Evolutionary conservation across 2,113 vertebrate genomes (phyloP).

Genomic region (Python bivittatus): DNA sequence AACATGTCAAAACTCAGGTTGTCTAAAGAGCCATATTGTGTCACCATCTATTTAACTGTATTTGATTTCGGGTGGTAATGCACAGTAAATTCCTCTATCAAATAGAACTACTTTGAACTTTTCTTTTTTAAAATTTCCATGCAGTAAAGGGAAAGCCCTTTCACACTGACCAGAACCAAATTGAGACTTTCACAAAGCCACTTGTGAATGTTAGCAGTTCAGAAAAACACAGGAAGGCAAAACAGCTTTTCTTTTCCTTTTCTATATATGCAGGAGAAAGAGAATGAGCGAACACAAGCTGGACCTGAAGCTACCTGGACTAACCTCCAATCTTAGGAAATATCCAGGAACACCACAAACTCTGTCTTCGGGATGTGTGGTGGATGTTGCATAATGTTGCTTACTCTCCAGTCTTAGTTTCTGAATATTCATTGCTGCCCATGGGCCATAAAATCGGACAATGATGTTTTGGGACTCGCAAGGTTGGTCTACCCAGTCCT

Average conservation of each 20-base stretch:
- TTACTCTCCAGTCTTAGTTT: neutral
- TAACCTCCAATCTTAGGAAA: neutral
- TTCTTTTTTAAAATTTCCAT: neutral
- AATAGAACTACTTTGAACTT: neutral
- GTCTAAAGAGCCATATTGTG: conserved; percentile 50
- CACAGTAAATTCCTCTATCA: neutral
- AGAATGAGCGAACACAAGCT: neutral
- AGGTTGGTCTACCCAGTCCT: neutral
- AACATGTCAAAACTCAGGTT: conserved; percentile 21
- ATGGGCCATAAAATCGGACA: neutral
- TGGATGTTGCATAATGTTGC: neutral
- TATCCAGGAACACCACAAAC: neutral
- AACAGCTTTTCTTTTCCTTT: neutral
- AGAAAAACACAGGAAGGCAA: neutral
- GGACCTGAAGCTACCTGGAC: neutral
- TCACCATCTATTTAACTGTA: conserved; percentile 56
- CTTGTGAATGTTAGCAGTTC: neutral
- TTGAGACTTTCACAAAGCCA: neutral
- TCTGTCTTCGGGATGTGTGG: neutral
- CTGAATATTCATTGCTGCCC: neutral
- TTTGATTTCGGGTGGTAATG: conserved; percentile 42
- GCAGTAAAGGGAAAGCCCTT: neutral
- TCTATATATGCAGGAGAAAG: neutral
- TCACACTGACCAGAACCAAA: neutral
- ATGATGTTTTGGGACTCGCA: neutral